Evolutionary conservation across 2,888 invertebrate species (phyloP).

Genomic region (Tetranychus truncatus): DNA sequence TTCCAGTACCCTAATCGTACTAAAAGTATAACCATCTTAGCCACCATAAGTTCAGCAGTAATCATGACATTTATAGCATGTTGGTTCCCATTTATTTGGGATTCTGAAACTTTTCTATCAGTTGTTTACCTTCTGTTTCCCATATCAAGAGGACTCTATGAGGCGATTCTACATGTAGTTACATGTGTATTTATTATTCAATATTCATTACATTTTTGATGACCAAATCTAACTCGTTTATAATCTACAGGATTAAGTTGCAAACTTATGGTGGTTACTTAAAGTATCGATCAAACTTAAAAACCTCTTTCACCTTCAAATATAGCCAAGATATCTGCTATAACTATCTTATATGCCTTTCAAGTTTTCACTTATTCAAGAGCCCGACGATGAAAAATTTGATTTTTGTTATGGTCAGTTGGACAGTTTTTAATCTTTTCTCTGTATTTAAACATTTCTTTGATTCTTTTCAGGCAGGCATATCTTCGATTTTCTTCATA

Average conservation of each 20-base stretch:
- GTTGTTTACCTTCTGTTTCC: constrained; percentile 72
- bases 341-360: too few species aligned
- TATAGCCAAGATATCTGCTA: constrained; percentile 41
- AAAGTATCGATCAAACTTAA: constrained; percentile 70
- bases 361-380: constrained; percentile 37
- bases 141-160: constrained; percentile 74
- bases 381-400: constrained; percentile 35
- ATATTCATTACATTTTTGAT: background rate
- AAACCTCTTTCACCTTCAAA: constrained; percentile 42
- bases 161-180: constrained; percentile 37
- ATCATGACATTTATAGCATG: constrained; percentile 48
- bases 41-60: constrained; percentile 47
- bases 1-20: constrained; percentile 20
- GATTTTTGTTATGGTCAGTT: constrained; percentile 33
- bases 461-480: constrained; percentile 53
- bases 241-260: constrained; percentile 62
- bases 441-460: constrained; percentile 9
- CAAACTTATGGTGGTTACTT: constrained; percentile 82
- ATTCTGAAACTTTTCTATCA: constrained; percentile 37
- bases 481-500: constrained; percentile 73
- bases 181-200: constrained; percentile 7
- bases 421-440: background rate
- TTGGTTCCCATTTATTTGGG: constrained; percentile 58
- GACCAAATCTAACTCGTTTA: background rate
- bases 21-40: constrained; percentile 30